Conservation (phyloP, 1,140 invertebrate species). For the Drosophila parvula region DNA sequence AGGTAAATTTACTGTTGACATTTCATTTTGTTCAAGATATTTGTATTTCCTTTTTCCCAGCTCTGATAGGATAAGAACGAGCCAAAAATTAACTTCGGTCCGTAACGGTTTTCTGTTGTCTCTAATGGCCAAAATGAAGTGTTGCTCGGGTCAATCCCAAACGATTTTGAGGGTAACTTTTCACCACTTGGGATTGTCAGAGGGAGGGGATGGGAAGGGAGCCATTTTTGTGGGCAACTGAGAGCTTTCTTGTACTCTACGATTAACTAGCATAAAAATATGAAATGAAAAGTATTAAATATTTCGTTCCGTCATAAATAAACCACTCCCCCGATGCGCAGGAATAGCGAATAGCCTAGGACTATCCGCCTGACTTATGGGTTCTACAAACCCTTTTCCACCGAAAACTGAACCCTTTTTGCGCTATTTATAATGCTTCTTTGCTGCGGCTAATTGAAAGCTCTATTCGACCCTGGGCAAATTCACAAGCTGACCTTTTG, state of each 20-base stretch:
- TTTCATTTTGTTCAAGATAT: slow-evolving; percentile 79
- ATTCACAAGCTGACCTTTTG: slow-evolving; percentile 46
- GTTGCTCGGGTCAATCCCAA: slow-evolving; percentile 41
- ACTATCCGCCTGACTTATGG: slow-evolving; percentile 42
- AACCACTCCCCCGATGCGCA: neutral
- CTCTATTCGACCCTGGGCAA: slow-evolving; percentile 33
- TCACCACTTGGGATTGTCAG: neutral
- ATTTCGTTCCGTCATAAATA: slow-evolving; percentile 12
- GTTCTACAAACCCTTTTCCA: slow-evolving; percentile 1
- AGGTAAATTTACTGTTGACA: slow-evolving; percentile 82
- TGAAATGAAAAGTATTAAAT: slow-evolving; percentile 1
- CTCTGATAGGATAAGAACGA: slow-evolving; percentile 37
- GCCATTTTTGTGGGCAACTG: neutral
- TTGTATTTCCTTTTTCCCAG: slow-evolving; percentile 56
- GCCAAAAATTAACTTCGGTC: slow-evolving; percentile 41
- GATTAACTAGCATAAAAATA: neutral
- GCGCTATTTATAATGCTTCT: slow-evolving; percentile 55
- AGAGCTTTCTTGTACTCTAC: too few relatives aligned
- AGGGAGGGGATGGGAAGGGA: too few relatives aligned
- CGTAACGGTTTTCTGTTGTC: slow-evolving; percentile 42
- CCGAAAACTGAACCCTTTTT: slow-evolving; percentile 23
- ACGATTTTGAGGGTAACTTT: neutral
- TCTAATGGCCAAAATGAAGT: slow-evolving; percentile 57
- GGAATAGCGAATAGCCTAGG: slow-evolving; percentile 11
- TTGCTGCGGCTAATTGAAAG: slow-evolving; percentile 58